Percentiles rank a stretch among this genome's conserved stretches.
phyloP scores from a whole-genome alignment of 2,797 vertebrate genomes.

The Poecilia wingei region DNA sequence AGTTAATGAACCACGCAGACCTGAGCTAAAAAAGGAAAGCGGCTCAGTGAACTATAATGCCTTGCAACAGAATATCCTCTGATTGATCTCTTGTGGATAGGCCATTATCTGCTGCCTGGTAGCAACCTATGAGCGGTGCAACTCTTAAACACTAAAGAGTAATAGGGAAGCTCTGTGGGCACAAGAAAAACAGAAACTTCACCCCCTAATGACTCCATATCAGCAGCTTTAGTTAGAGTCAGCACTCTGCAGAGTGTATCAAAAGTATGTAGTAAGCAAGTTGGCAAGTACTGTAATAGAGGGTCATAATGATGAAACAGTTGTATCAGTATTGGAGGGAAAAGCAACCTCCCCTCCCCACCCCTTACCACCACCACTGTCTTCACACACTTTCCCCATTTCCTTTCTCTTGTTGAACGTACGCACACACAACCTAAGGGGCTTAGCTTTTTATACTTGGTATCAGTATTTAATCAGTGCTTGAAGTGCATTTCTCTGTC shows the following conservation, averaged over 20 bases:
- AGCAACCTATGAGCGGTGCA: slow-evolving; percentile 63
- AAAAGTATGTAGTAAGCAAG: slow-evolving; percentile 84
- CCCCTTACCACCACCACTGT: slow-evolving; percentile 24
- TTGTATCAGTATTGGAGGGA: slow-evolving; percentile 77
- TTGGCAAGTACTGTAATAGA: slow-evolving; percentile 82
- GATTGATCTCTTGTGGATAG: slow-evolving; percentile 67
- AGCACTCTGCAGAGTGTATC: slow-evolving; percentile 79
- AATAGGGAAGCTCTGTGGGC: slow-evolving; percentile 72
- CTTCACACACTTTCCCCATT: slow-evolving; percentile 43
- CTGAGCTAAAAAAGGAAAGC: slow-evolving; percentile 58
- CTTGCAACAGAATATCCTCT: slow-evolving; percentile 51
- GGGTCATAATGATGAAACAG: slow-evolving; percentile 82
- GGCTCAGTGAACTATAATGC: slow-evolving; percentile 42
- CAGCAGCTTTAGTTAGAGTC: slow-evolving; percentile 78
- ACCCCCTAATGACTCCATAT: slow-evolving; percentile 80
- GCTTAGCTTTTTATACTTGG: slow-evolving; percentile 78
- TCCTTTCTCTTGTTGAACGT: slow-evolving; percentile 49
- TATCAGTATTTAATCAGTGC: slow-evolving; percentile 84
- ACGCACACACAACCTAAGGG: slow-evolving; percentile 62
- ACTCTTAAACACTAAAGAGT: slow-evolving; percentile 70
- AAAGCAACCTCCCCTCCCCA: slow-evolving; percentile 28
- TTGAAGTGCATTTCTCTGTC: slow-evolving; percentile 82
- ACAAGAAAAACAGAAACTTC: slow-evolving; percentile 77
- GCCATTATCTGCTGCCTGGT: slow-evolving; percentile 66
- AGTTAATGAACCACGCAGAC: slow-evolving; percentile 38